Evolutionary conservation across 1,140 invertebrate species (phyloP).

Genomic region (Anoplophora glabripennis): DNA sequence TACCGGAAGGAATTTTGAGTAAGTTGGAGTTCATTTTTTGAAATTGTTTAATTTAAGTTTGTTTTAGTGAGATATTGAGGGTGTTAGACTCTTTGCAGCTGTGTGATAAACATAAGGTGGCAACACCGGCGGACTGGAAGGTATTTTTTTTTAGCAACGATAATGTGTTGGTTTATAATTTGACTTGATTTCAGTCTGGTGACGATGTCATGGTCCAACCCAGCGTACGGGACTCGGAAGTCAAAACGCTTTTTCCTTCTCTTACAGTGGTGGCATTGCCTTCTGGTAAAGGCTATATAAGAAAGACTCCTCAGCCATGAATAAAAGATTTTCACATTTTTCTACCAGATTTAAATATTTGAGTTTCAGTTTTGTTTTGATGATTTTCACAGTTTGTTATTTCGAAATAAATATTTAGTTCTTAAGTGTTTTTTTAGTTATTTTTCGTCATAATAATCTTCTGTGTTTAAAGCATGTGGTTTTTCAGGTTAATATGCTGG

Average conservation of each 20-base stretch:
- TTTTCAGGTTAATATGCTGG: too few relatives aligned
- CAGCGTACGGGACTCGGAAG: constrained; percentile 66
- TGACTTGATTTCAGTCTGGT: constrained; percentile 60
- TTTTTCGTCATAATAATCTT: too few relatives aligned
- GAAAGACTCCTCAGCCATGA: constrained; percentile 57
- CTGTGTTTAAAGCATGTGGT: too few relatives aligned
- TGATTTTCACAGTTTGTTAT: too few relatives aligned
- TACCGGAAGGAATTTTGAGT: constrained; percentile 90
- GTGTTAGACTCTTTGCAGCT: constrained; percentile 87
- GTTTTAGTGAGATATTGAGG: constrained; percentile 82
- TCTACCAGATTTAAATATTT: too few relatives aligned
- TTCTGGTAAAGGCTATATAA: constrained; percentile 75
- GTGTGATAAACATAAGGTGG: constrained; percentile 70
- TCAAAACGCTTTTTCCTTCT: constrained; percentile 66
- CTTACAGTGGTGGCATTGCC: constrained; percentile 68
- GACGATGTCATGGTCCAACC: constrained; percentile 82
- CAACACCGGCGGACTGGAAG: constrained; percentile 85
- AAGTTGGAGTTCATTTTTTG: constrained; percentile 48
- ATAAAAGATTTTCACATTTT: neutral
- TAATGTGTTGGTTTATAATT: constrained; percentile 4
- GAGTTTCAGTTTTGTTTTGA: too few relatives aligned
- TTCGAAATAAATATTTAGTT: too few relatives aligned
- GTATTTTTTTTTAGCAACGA: constrained; percentile 52
- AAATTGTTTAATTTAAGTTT: constrained; percentile 10
- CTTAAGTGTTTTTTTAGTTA: too few relatives aligned